A percentile compares a stretch with the other conserved stretches of the same genome.
Evolutionary conservation across 2,797 vertebrate genomes (phyloP).

Genomic region (Chelonia mydas): DNA sequence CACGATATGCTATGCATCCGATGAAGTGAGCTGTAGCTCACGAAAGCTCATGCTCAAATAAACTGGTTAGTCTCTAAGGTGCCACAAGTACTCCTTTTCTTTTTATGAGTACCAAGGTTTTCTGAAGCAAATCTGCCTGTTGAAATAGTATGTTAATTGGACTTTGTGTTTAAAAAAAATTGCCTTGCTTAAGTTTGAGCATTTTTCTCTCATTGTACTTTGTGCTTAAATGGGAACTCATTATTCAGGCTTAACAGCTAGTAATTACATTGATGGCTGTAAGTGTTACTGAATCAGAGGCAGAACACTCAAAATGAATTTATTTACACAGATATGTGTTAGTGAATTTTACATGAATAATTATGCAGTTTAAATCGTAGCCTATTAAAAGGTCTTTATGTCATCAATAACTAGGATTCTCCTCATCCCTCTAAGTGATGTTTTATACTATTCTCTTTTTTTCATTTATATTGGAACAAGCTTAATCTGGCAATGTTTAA

Average conservation of each 20-base stretch:
- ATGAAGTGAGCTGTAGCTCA: too few species aligned
- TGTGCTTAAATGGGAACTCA: conserved; percentile 26
- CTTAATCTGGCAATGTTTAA: conserved; percentile 24
- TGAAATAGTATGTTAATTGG: conserved; percentile 41
- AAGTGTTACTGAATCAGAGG: conserved; percentile 65
- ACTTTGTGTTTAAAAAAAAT: not conserved
- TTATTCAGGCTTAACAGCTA: conserved; percentile 64
- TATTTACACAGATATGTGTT: conserved; percentile 70
- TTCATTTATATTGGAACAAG: conserved; percentile 1
- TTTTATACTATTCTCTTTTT: conserved; percentile 40
- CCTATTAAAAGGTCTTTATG: conserved; percentile 24
- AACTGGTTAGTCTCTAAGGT: too few species aligned
- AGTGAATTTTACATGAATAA: conserved; percentile 67
- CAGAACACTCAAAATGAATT: conserved; percentile 58
- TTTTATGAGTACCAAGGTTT: not conserved
- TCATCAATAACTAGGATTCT: conserved; percentile 26
- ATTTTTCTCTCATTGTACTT: conserved; percentile 32
- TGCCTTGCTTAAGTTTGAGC: not conserved
- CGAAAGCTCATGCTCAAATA: too few species aligned
- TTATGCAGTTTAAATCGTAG: conserved; percentile 47
- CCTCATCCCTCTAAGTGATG: conserved; percentile 30
- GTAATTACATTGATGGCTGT: conserved; percentile 46
- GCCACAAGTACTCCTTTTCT: too few species aligned
- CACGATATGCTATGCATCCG: too few species aligned
- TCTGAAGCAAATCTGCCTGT: conserved; percentile 24